phyloP scores from a whole-genome alignment of 2,888 invertebrate genomes.

The Helleia helle region DNA sequence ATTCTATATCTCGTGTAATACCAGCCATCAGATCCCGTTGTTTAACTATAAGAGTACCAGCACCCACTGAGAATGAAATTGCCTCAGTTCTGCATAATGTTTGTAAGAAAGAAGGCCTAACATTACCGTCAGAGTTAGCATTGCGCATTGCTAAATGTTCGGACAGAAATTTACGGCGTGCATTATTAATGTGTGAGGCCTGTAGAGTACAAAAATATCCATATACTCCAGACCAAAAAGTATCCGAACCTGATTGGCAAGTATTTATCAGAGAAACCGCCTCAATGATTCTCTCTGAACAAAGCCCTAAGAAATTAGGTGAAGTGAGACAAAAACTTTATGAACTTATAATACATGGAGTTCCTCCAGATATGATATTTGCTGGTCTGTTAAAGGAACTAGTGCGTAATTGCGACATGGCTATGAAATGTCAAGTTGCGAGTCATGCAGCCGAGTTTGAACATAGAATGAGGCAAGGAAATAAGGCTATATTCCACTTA shows the following conservation, averaged over 20 bases:
- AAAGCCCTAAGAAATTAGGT: slow-evolving; percentile 87
- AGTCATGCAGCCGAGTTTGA: slow-evolving; percentile 92
- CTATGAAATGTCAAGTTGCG: slow-evolving; percentile 89
- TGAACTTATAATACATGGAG: slow-evolving; percentile 94
- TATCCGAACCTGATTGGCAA: slow-evolving; percentile 95
- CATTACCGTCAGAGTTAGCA: slow-evolving; percentile 84
- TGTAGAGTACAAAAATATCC: slow-evolving; percentile 95
- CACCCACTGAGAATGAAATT: slow-evolving; percentile 88
- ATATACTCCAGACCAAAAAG: slow-evolving; percentile 83
- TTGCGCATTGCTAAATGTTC: slow-evolving; percentile 84
- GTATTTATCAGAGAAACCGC: slow-evolving; percentile 90
- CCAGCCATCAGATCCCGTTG: slow-evolving; percentile 98
- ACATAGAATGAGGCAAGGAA: slow-evolving; percentile 92
- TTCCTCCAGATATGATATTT: slow-evolving; percentile 94
- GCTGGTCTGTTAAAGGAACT: slow-evolving; percentile 88
- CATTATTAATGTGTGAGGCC: slow-evolving; percentile 94
- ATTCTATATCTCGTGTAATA: slow-evolving; percentile 95
- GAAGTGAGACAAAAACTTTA: slow-evolving; percentile 92
- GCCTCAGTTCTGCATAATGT: slow-evolving; percentile 76
- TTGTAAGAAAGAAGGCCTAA: slow-evolving; percentile 87
- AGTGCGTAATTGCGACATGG: slow-evolving; percentile 91
- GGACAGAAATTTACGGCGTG: slow-evolving; percentile 91
- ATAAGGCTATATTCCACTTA: slow-evolving; percentile 95
- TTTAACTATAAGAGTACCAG: slow-evolving; percentile 91
- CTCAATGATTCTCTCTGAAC: slow-evolving; percentile 87